Evolutionary conservation across 2,113 vertebrate genomes (phyloP).

Genomic region (Tachycineta bicolor): DNA sequence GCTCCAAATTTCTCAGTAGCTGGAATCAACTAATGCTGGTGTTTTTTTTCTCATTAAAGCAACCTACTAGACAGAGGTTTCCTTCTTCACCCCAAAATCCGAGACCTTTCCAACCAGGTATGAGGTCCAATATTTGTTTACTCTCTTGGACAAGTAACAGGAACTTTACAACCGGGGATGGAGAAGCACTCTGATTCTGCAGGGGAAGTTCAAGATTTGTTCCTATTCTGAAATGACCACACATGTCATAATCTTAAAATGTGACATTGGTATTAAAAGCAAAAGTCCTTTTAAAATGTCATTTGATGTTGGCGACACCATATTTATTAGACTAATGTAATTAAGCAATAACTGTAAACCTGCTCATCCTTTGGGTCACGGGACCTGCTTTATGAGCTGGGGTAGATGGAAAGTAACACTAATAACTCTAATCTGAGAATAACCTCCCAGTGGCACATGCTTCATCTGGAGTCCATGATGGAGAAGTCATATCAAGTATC

Average conservation of each 20-base stretch:
- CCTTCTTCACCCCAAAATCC: not conserved
- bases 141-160: not conserved
- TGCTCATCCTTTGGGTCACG: not conserved
- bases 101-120: constrained; percentile 29
- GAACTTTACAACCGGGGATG: not conserved
- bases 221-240: not conserved
- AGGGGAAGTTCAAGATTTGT: not conserved
- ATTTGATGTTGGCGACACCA: not conserved
- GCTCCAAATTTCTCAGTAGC: not conserved
- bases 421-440: not conserved
- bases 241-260: not conserved
- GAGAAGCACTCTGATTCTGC: not conserved
- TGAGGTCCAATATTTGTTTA: constrained; percentile 32
- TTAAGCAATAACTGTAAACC: not conserved
- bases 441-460: not conserved
- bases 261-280: not conserved
- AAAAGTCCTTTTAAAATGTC: constrained; percentile 9
- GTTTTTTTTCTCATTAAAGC: not conserved
- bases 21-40: constrained; percentile 1
- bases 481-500: not conserved
- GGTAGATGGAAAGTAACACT: not conserved
- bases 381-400: not conserved
- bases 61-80: constrained; percentile 6
- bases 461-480: not conserved
- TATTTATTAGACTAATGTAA: not conserved